phyloP scores from a whole-genome alignment of 2,797 vertebrate genomes.

The Acridotheres tristis region DNA sequence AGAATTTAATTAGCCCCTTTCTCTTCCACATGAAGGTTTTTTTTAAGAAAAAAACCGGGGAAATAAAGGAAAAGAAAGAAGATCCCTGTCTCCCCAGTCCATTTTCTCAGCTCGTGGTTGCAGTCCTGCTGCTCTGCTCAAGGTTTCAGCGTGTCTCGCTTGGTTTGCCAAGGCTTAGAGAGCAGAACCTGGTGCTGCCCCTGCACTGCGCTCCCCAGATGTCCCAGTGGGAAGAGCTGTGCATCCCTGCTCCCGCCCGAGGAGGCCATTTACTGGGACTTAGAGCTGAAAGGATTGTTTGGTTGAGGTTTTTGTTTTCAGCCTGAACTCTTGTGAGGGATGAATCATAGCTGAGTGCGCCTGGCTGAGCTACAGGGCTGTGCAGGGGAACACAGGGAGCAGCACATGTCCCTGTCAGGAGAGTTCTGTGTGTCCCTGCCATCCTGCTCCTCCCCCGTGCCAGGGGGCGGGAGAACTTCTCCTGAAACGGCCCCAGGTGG shows the following conservation, averaged over 20 bases:
- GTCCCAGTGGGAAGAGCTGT: neutral
- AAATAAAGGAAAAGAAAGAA: neutral
- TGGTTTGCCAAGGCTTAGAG: neutral
- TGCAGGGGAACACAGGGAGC: neutral
- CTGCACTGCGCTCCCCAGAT: rapidly evolving
- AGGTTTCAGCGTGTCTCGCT: neutral
- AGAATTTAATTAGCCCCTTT: slow-evolving; percentile 67
- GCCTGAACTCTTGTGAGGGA: neutral
- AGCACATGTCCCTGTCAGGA: neutral
- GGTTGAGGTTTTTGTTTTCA: neutral
- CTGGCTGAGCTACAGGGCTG: neutral
- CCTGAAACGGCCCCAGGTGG: rapidly evolving
- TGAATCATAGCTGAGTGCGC: neutral
- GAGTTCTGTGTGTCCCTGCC: neutral
- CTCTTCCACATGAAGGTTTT: slow-evolving; percentile 43
- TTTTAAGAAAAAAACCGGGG: neutral
- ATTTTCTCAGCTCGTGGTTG: neutral
- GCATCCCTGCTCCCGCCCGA: neutral
- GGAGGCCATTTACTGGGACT: neutral
- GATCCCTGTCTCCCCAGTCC: neutral
- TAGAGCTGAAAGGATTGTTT: neutral
- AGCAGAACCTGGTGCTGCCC: neutral
- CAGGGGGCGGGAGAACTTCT: rapidly evolving
- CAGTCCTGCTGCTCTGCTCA: neutral
- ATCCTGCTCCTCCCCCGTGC: rapidly evolving